Evolutionary conservation across 1,140 invertebrate species (phyloP), one percentile per base, ranked within the genome.

Genomic region (Bombus difficillimus): DNA sequence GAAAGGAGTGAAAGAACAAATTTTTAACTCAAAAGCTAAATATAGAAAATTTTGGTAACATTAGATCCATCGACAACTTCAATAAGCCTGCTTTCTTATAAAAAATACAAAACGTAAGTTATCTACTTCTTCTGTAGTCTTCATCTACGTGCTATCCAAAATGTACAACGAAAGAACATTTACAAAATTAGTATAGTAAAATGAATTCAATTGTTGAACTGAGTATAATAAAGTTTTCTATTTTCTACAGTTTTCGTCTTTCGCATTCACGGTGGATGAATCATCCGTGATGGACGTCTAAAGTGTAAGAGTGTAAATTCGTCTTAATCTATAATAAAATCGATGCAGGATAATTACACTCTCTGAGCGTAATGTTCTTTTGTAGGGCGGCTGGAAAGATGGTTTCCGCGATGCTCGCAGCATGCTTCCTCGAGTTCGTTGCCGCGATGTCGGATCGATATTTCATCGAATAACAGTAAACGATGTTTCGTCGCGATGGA

Each of bases 361-460:
- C 15, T 6, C 13, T 8, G n/a, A 25, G 8, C 25, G 69, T 13
- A 39, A 39, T 6, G 37, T 39, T 28, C 34, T 28, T 28, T 13
- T 6, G 25, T 13, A n/a, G 28, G 25, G 25, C 34, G 22, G 25
- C 47, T 22, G 25, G 34, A 22, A 22, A 25, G 2, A 69, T 37
- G 68, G 22, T 68, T 68, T 32, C 66, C 18, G 47, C 66, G 32
- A 34, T 25, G 34, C 68, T 4, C 25, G 22, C 34, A 28, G 3
- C 34, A 6, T 5, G 25, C 5, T 41, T 28, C 22, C 12, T 41
- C 39, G 69, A n/a, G 39, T 43, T 12, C 39, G 69, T n/a, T 39
- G 68, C n/a, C 43, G 72, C 41, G 73, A 47, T 76, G 28, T 41
- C 43, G 57, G 73, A 77, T 83, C 74, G 81, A 83, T 78, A 69